These are phyloP conservation scores for Drosophila obscura DNA, from an alignment of 1,140 invertebrate genomes.

Conservation along the genomic window DNA sequence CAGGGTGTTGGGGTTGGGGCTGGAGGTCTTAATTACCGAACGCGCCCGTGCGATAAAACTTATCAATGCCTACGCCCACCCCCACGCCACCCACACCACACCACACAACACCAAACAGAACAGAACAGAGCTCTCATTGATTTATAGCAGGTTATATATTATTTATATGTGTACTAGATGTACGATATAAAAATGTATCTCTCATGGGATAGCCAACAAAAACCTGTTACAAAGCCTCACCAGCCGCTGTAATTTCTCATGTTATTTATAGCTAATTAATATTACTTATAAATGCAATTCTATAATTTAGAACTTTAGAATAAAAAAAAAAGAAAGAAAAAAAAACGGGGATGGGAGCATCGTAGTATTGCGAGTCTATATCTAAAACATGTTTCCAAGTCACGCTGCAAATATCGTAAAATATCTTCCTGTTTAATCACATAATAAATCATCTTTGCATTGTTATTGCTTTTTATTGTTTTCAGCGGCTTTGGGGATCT, in stretches of 20 bases:
- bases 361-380: neutral
- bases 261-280: conserved; percentile 82
- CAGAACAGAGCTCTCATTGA: conserved; percentile 46
- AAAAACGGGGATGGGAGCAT: neutral
- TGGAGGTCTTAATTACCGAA: conserved; percentile 67
- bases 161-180: conserved; percentile 66
- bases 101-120: neutral
- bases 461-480: conserved; percentile 60
- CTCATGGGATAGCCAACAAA: conserved; percentile 44
- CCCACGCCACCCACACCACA: conserved; percentile 10
- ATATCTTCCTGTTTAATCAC: conserved; percentile 81
- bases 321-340: conserved; percentile 64
- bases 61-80: conserved; percentile 55
- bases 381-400: conserved; percentile 69
- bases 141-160: conserved; percentile 78
- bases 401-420: conserved; percentile 65
- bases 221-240: conserved; percentile 57
- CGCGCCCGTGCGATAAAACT: conserved; percentile 80
- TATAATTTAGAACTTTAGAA: conserved; percentile 77
- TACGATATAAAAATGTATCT: conserved; percentile 52
- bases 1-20: too few relatives aligned
- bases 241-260: conserved; percentile 56
- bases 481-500: conserved; percentile 17
- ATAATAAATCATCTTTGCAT: conserved; percentile 78
- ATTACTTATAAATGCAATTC: conserved; percentile 82